Percentiles rank a stretch among this genome's conserved stretches.
These are phyloP conservation scores for Euplexia lucipara DNA, from an alignment of 2,888 invertebrate genomes.

Conservation along the genomic window DNA sequence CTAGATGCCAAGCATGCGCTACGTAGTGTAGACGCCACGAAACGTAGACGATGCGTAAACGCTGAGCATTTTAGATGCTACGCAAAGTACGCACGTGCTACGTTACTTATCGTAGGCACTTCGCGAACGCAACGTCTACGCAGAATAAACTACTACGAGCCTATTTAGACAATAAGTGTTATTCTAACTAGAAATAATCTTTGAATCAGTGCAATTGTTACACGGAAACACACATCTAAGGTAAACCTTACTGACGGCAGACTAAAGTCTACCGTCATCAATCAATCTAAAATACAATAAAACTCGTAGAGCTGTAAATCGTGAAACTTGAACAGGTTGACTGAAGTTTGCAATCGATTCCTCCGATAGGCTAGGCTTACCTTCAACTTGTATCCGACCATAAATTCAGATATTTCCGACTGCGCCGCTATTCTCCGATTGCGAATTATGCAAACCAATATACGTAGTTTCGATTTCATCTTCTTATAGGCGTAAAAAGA, in stretches of 20 bases:
- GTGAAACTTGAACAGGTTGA: slow-evolving; percentile 36
- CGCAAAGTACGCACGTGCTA: not conserved
- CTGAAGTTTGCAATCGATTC: slow-evolving; percentile 60
- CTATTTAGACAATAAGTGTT: not conserved
- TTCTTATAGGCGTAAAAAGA: slow-evolving; percentile 17
- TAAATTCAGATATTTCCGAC: slow-evolving; percentile 62
- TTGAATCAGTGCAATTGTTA: not conserved
- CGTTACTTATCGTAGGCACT: not conserved
- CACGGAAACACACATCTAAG: not conserved
- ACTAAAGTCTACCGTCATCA: slow-evolving; percentile 14
- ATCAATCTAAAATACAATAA: slow-evolving; percentile 48
- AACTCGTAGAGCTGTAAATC: slow-evolving; percentile 36
- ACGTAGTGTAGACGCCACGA: not conserved
- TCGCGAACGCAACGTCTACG: not conserved
- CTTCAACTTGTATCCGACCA: slow-evolving; percentile 56
- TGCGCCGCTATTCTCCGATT: slow-evolving; percentile 19
- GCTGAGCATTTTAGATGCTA: not conserved
- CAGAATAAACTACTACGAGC: not conserved
- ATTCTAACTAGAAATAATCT: not conserved
- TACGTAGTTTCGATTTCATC: slow-evolving; percentile 29
- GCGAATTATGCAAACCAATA: slow-evolving; percentile 39
- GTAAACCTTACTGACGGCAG: no score
- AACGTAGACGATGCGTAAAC: not conserved
- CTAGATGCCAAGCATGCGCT: not conserved
- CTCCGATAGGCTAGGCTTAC: slow-evolving; percentile 39